phyloP scores from a whole-genome alignment of 1,140 invertebrate species.

The Mylabris phalerata region DNA sequence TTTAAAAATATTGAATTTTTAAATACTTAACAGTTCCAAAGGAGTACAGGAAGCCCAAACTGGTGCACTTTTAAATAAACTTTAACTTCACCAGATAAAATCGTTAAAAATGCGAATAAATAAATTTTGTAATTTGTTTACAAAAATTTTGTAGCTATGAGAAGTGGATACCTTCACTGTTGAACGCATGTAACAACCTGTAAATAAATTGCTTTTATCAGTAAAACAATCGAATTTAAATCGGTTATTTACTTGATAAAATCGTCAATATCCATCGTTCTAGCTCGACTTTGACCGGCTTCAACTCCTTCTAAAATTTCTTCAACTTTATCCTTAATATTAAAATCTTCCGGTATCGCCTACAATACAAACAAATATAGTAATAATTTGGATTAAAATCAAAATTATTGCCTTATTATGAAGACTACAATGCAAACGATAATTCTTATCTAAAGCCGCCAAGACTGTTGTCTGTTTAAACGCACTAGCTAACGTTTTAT shows the following conservation, averaged over 20 bases:
- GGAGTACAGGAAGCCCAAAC: too few species aligned
- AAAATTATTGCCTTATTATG: slow-evolving; percentile 67
- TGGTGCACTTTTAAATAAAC: too few species aligned
- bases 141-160: slow-evolving; percentile 31
- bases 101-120: too few species aligned
- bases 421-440: slow-evolving; percentile 77
- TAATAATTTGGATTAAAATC: neutral
- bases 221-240: slow-evolving; percentile 13
- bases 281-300: slow-evolving; percentile 74
- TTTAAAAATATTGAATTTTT: too few species aligned
- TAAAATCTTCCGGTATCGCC: slow-evolving; percentile 72
- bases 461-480: slow-evolving; percentile 77
- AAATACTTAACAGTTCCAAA: too few species aligned
- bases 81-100: too few species aligned
- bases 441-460: slow-evolving; percentile 87
- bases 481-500: slow-evolving; percentile 70
- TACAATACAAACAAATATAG: slow-evolving; percentile 37
- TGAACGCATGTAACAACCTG: slow-evolving; percentile 78
- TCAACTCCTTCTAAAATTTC: slow-evolving; percentile 59
- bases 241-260: slow-evolving; percentile 66
- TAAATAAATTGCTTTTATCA: slow-evolving; percentile 35
- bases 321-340: slow-evolving; percentile 79
- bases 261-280: slow-evolving; percentile 95
- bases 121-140: neutral
- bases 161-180: slow-evolving; percentile 87